Evolutionary conservation across 2,113 vertebrate genomes (phyloP), one percentile per base, ranked within the genome.

Genomic region (Microcebus ravelobensis): DNA sequence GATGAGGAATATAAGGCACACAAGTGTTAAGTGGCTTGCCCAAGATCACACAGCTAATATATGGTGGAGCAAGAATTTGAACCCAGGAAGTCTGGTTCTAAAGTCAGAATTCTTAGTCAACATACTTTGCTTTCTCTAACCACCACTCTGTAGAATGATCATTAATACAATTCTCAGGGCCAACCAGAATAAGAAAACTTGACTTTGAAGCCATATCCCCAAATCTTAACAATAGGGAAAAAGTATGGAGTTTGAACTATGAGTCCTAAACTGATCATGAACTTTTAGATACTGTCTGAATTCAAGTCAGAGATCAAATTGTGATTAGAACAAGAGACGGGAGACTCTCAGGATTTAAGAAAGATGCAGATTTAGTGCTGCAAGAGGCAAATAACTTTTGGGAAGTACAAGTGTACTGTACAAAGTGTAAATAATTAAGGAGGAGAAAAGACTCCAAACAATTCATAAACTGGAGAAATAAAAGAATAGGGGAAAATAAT

Each of bases 401-500:
- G 73, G 50, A 87, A 94, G n/a, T 13, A 82, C 50, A 48, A 89
- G 34, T 42, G 42, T 42, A 42, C 29, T 39, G 59, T 27, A 25
- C 48, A 55, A 73, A 68, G 45, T 55, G 36, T 88, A 88, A 96
- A 86, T 94, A 88, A 88, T 85, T 87, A 91, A 90, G 85, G n/a
- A 48, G 31, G 29, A 42, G 27, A 71, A 61, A 92, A 95, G 55
- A 85, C 21, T 36, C 65, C 77, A 88, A 95, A 67, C 79, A 94
- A 93, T 95, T 86, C 71, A 86, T 87, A 94, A 71, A 85, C 76
- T 81, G 59, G 65, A 88, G 34, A 93, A 42, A 90, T 74, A 76
- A 92, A 94, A 97, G 87, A 91, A 96, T n/a, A 63, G 45, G 57
- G 13, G 13, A 86, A 87, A 92, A 73, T 83, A 94, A 96, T 90